Evolutionary conservation across 2,797 vertebrate species (phyloP), one percentile per base, ranked within the genome.

Genomic region (Brotula barbata): DNA sequence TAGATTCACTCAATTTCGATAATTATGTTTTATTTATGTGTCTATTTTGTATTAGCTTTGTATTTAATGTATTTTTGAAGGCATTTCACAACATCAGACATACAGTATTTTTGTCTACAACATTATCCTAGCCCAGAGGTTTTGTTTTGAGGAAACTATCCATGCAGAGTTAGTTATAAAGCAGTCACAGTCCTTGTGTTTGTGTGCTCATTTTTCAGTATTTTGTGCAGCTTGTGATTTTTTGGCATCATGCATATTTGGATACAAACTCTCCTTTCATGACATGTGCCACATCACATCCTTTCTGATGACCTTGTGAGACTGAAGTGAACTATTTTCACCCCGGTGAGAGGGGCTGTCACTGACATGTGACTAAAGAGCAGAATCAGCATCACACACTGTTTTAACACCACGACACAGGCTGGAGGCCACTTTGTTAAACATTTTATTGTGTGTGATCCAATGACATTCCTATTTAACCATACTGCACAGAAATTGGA

Each of bases 341-440:
- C 59, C 53, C 56, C 54, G 15, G 2, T 34, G 50, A 59, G 58
- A 71, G 58, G 74, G 76, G 80, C 52, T 80, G 81, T 77, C 83
- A 67, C 63, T 77, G 79, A 85, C 76, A 71, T 59, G 75, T 43
- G n/a, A 64, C 25, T 8, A 28, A 28, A 4, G 4, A 4, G 25
- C 25, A 28, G 25, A 4, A 28, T 85, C 68, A 28, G 25, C 25
- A 28, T 85, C 68, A 76, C 78, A 42, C 49, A 5, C 19, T 57
- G 58, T 61, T 64, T 66, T 36, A 50, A 40, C 61, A 40, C 65
- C 54, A 54, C 71, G 76, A 71, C 69, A 46, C 45, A 22, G 34
- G 53, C 45, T 71, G 5, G 42, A 68, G 59, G 68, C 73, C 4
- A 37, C 22, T 42, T 47, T 68, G 52, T 60, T 12, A 54, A 67